Conservation (phyloP, 2,113 vertebrate species). For the Psittacula cyanocephala region DNA sequence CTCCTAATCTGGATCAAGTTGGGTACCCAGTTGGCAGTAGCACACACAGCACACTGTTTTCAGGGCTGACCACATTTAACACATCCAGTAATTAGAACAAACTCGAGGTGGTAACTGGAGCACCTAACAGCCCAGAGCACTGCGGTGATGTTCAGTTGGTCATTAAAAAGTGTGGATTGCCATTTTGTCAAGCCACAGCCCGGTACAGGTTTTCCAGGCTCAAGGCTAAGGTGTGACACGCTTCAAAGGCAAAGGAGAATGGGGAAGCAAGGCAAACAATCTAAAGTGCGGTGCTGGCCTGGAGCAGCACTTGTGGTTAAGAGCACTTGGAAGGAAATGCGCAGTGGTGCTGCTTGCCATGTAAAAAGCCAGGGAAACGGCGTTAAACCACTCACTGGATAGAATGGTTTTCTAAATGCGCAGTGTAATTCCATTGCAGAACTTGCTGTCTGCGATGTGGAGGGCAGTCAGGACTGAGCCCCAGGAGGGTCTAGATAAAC, state of each 20-base stretch:
- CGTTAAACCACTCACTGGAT: background rate
- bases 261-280: background rate
- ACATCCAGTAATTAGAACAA: background rate
- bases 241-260: background rate
- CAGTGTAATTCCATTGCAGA: background rate
- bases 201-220: background rate
- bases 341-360: fast-evolving
- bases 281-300: background rate
- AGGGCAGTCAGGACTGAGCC: background rate
- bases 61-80: background rate
- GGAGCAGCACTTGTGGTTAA: constrained; percentile 17
- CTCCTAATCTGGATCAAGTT: background rate
- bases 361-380: background rate
- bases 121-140: background rate
- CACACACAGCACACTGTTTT: background rate
- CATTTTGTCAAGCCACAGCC: constrained; percentile 9
- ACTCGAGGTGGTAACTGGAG: background rate
- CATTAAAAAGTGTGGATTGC: background rate
- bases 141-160: background rate
- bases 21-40: background rate
- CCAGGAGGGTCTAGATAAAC: background rate
- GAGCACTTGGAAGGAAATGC: background rate
- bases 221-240: background rate
- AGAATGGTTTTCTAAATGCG: background rate
- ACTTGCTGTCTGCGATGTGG: background rate